phyloP scores from a whole-genome alignment of 2,113 vertebrate species.

The Deroptyus accipitrinus region DNA sequence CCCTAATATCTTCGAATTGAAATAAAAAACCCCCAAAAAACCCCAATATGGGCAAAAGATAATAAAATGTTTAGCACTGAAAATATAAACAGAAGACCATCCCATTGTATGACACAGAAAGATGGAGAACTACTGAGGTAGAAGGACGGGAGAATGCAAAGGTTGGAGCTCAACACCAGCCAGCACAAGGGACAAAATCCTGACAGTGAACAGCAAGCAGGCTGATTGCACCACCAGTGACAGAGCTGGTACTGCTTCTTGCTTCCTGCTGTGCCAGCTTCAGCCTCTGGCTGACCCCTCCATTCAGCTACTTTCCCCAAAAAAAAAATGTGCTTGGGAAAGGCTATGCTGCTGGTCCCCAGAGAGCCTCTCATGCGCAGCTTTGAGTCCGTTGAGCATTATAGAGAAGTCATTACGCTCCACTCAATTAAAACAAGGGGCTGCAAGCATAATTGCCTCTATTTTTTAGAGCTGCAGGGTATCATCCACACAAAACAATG shows the following conservation, averaged over 20 bases:
- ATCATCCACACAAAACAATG: slow-evolving; percentile 7
- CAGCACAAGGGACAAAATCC: not conserved
- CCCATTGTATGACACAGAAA: not conserved
- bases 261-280: slow-evolving; percentile 54
- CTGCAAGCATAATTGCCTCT: slow-evolving; percentile 53
- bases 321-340: not conserved
- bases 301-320: not conserved
- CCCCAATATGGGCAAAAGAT: not conserved
- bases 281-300: slow-evolving; percentile 59
- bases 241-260: not conserved
- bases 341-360: not conserved
- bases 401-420: slow-evolving; percentile 48
- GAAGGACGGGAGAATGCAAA: not conserved
- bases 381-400: slow-evolving; percentile 18
- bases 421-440: slow-evolving; percentile 57
- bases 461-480: slow-evolving; percentile 55
- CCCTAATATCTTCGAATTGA: not conserved
- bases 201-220: not conserved
- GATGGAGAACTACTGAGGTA: not conserved
- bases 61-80: not conserved
- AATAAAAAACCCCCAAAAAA: not conserved
- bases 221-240: not conserved
- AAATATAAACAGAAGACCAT: not conserved
- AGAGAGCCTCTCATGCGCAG: not conserved
- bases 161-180: not conserved